These are phyloP conservation scores for Propsilocerus akamusi DNA, from an alignment of 1,140 invertebrate genomes.

Conservation along the genomic window DNA sequence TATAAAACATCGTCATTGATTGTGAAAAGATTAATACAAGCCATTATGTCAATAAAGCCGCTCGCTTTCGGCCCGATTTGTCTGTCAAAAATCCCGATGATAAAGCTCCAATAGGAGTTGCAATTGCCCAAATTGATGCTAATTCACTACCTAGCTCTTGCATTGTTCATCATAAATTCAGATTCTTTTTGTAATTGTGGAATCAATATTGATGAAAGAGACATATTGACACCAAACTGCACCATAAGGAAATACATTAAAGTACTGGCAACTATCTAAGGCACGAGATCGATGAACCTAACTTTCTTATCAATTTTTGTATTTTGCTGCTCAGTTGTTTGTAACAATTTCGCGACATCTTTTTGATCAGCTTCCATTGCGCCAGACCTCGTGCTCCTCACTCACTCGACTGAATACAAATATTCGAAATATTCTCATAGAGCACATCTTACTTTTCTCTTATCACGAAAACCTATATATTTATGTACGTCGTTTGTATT, in stretches of 20 bases:
- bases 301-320: too few species aligned
- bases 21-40: conserved; percentile 17
- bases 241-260: conserved; percentile 27
- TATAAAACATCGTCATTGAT: conserved; percentile 25
- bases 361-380: too few species aligned
- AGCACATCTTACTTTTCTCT: too few species aligned
- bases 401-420: too few species aligned
- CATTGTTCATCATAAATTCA: conserved; percentile 15
- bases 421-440: too few species aligned
- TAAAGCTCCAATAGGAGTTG: conserved; percentile 30
- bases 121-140: conserved; percentile 34
- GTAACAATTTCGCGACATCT: too few species aligned
- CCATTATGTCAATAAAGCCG: conserved; percentile 36
- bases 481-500: too few species aligned
- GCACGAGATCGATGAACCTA: background rate
- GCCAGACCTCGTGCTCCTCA: too few species aligned
- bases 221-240: conserved; percentile 32
- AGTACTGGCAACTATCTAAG: conserved; percentile 25
- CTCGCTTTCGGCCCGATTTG: conserved; percentile 35
- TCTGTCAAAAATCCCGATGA: conserved; percentile 39
- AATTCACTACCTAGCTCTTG: conserved; percentile 14
- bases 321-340: too few species aligned
- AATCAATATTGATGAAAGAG: conserved; percentile 29
- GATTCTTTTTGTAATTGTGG: conserved; percentile 22
- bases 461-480: too few species aligned